These are phyloP conservation scores for Nesogale talazaci DNA, from an alignment of 2,113 vertebrate species.

Conservation along the genomic window DNA sequence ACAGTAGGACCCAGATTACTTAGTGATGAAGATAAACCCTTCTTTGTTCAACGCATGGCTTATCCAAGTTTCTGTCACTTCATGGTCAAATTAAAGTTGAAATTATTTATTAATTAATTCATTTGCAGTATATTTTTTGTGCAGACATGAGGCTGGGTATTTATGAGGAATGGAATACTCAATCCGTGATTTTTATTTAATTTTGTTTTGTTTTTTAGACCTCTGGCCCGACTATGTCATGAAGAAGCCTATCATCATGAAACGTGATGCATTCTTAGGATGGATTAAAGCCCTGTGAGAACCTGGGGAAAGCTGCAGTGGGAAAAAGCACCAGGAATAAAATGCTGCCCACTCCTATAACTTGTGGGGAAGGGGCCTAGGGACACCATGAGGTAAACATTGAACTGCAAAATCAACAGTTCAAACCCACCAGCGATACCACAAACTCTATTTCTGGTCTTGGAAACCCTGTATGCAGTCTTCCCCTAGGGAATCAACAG, in stretches of 20 bases:
- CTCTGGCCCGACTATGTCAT: neutral
- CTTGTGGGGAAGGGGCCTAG: neutral
- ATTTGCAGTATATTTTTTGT: neutral
- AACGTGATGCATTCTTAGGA: neutral
- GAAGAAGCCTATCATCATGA: neutral
- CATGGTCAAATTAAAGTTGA: slow-evolving; percentile 1
- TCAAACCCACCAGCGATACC: too few species aligned
- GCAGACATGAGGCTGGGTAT: neutral
- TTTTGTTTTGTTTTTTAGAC: neutral
- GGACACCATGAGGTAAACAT: too few species aligned
- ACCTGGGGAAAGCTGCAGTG: neutral
- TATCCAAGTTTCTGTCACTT: slow-evolving; percentile 14
- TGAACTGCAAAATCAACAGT: too few species aligned
- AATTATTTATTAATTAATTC: neutral
- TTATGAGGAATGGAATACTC: neutral
- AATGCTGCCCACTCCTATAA: neutral
- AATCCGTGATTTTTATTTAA: neutral
- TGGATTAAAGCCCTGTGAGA: neutral
- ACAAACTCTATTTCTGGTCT: too few species aligned
- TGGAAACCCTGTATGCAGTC: too few species aligned
- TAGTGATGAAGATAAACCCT: neutral
- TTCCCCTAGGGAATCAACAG: too few species aligned
- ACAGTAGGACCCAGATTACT: neutral
- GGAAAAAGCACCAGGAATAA: neutral
- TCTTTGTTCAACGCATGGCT: slow-evolving; percentile 1